Percentiles rank a stretch among this genome's conserved stretches.
phyloP scores from a whole-genome alignment of 2,797 vertebrate genomes.

The Phoeniculus purpureus region DNA sequence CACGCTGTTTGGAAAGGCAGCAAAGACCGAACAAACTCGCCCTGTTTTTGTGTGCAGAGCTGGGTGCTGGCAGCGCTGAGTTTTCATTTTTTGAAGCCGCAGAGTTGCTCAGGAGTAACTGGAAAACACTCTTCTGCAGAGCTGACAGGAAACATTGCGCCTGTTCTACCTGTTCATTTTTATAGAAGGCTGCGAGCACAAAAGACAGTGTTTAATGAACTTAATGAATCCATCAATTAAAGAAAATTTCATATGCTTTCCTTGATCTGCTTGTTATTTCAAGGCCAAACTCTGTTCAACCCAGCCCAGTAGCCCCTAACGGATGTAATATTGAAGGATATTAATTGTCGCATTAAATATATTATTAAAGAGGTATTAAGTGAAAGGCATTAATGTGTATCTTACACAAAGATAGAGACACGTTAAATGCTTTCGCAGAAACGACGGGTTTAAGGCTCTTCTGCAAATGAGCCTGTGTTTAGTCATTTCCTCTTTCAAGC shows the following conservation, averaged over 20 bases:
- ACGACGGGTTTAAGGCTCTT: not conserved
- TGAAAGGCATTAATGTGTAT: not conserved
- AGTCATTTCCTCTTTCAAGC: conserved; percentile 71
- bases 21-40: not conserved
- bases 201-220: conserved; percentile 45
- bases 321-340: not conserved
- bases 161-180: not conserved
- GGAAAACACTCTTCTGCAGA: not conserved
- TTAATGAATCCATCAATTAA: conserved; percentile 53
- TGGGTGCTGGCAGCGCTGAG: not conserved
- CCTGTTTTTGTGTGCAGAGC: not conserved
- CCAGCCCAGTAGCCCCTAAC: not conserved
- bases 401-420: not conserved
- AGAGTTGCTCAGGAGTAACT: not conserved
- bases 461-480: conserved; percentile 34
- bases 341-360: not conserved
- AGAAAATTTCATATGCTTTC: conserved; percentile 40
- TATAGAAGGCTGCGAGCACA: conserved; percentile 6
- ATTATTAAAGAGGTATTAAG: not conserved
- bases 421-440: not conserved
- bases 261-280: conserved; percentile 44
- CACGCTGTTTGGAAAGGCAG: not conserved
- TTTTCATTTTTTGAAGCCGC: not conserved
- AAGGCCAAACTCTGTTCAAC: conserved; percentile 34
- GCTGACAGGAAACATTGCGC: not conserved